Evolutionary conservation across 1,140 invertebrate species (phyloP).

Genomic region (Sinella curviseta): DNA sequence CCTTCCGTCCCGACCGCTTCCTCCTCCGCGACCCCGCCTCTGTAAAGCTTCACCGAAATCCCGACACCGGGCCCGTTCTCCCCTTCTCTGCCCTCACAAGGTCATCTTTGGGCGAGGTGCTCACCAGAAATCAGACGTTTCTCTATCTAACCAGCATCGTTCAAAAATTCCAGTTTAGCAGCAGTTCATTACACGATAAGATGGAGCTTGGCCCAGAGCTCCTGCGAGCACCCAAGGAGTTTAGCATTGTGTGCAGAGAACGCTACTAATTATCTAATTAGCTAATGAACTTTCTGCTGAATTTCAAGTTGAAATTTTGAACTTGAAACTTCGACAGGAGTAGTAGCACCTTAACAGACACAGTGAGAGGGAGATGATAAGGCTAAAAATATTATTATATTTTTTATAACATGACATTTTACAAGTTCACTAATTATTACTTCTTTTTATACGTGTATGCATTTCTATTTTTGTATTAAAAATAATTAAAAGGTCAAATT

Average conservation of each 20-base stretch:
- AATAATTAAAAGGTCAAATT: neutral
- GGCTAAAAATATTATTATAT: neutral
- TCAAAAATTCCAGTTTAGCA: neutral
- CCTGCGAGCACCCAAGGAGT: neutral
- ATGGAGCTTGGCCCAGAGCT: neutral
- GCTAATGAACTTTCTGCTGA: neutral
- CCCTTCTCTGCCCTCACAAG: neutral
- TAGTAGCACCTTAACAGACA: no score
- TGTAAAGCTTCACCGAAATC: neutral
- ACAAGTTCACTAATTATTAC: neutral
- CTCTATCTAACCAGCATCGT: neutral
- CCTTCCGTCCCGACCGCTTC: conserved; percentile 54
- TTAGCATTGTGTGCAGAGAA: neutral
- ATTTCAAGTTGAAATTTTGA: no score
- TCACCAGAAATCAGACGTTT: neutral
- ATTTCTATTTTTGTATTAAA: neutral
- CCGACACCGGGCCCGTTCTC: neutral
- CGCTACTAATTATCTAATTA: neutral
- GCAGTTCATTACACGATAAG: neutral
- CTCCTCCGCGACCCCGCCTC: conserved; percentile 25
- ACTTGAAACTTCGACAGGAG: no score
- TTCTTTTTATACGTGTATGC: neutral
- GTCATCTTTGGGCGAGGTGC: neutral
- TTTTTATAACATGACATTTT: neutral
- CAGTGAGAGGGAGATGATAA: neutral